These are phyloP conservation scores for Barnardius zonarius DNA, from an alignment of 2,113 vertebrate genomes.

Conservation along the genomic window DNA sequence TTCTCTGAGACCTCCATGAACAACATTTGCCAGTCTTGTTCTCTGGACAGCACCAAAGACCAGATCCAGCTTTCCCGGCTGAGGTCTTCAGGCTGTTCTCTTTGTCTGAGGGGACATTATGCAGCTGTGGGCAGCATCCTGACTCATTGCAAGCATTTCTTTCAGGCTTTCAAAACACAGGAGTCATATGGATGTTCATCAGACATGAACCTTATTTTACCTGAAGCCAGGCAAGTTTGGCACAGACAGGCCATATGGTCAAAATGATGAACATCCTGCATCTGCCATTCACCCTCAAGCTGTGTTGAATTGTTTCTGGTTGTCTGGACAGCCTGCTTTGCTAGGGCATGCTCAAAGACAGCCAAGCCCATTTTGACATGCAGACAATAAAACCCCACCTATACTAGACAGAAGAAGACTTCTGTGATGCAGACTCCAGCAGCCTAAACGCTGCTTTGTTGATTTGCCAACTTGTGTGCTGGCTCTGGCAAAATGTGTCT, in stretches of 20 bases:
- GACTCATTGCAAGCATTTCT: not conserved
- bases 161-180: not conserved
- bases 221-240: not conserved
- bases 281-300: not conserved
- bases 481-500: not conserved
- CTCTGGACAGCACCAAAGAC: not conserved
- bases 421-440: not conserved
- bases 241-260: not conserved
- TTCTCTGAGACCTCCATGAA: not conserved
- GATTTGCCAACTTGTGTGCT: not conserved
- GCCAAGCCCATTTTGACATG: not conserved
- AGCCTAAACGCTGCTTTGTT: not conserved
- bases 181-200: rapidly evolving
- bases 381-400: not conserved
- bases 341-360: not conserved
- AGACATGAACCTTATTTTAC: not conserved
- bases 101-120: not conserved
- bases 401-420: not conserved
- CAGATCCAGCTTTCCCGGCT: not conserved
- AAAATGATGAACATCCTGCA: not conserved
- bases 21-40: too few species aligned
- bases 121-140: not conserved
- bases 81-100: not conserved
- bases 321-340: not conserved
- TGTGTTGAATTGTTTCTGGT: not conserved